Conservation (phyloP, 2,888 invertebrate species). For the Schrankia costaestrigalis region DNA sequence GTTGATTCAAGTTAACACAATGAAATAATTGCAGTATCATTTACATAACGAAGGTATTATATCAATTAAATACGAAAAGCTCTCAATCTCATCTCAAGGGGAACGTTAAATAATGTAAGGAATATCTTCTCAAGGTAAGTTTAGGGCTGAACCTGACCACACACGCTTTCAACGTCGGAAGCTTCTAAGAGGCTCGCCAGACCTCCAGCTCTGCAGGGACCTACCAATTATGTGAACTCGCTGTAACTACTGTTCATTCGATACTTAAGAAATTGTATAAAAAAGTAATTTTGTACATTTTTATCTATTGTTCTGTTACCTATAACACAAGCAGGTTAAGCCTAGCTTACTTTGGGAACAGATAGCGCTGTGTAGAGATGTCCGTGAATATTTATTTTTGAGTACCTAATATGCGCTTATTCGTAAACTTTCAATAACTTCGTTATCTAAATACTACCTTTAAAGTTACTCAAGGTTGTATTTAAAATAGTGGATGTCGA, state of each 20-base stretch:
- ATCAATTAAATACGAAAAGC: slow-evolving; percentile 41
- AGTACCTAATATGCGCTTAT: no score
- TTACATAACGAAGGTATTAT: slow-evolving; percentile 13
- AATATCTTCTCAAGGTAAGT: slow-evolving; percentile 69
- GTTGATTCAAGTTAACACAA: no score
- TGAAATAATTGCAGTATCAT: background rate
- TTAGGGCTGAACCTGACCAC: slow-evolving; percentile 68
- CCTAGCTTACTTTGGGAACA: no score
- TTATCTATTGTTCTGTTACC: no score
- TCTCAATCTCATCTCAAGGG: slow-evolving; percentile 40
- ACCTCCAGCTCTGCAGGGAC: slow-evolving; percentile 55
- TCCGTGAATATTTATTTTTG: no score
- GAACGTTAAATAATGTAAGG: slow-evolving; percentile 72
- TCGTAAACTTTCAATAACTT: no score
- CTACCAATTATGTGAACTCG: slow-evolving; percentile 30
- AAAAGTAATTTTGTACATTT: no score
- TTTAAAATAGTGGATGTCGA: no score
- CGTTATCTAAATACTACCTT: no score
- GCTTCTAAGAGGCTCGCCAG: slow-evolving; percentile 63
- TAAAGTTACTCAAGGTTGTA: no score
- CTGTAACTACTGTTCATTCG: slow-evolving; percentile 22
- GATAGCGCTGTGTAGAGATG: no score
- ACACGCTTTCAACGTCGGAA: slow-evolving; percentile 69
- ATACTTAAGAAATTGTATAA: slow-evolving; percentile 6
- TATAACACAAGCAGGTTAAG: no score